Evolutionary conservation across 92 coral and sea anemone genomes (phyloP).

Genomic region (Epizoanthus fatuus): DNA sequence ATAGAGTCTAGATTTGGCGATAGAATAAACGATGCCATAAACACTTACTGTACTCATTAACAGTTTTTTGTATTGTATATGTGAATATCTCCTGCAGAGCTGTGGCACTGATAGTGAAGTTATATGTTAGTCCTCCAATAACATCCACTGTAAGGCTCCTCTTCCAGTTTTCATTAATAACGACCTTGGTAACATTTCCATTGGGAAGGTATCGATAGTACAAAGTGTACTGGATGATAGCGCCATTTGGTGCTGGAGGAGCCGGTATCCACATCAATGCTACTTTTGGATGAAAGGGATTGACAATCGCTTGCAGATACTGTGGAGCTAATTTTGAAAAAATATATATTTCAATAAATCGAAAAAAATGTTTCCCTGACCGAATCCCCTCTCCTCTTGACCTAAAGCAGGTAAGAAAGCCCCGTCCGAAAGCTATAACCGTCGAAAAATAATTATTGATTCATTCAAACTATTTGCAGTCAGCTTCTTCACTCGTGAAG

Average conservation of each 20-base stretch:
- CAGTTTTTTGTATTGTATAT: not conserved
- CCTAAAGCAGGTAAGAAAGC: too few relatives aligned
- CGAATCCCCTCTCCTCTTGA: too few relatives aligned
- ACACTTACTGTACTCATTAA: constrained; percentile 2
- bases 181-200: constrained; percentile 5
- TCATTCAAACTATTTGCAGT: too few relatives aligned
- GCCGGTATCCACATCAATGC: not conserved
- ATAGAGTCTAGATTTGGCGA: too few relatives aligned
- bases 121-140: constrained; percentile 11
- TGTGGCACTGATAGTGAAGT: constrained; percentile 21
- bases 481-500: too few relatives aligned
- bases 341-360: too few relatives aligned
- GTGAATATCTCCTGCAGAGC: constrained; percentile 1
- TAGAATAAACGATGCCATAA: too few relatives aligned
- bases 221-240: not conserved
- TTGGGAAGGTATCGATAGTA: constrained; percentile 25
- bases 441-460: too few relatives aligned
- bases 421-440: too few relatives aligned
- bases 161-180: not conserved
- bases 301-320: too few relatives aligned
- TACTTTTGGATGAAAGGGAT: not conserved
- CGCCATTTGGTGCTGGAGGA: not conserved
- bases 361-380: too few relatives aligned
- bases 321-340: too few relatives aligned
- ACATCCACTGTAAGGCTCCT: not conserved